Conservation (phyloP, 37 sponge, comb jelly and placozoan genomes). For the Lycopodina hypogea region DNA sequence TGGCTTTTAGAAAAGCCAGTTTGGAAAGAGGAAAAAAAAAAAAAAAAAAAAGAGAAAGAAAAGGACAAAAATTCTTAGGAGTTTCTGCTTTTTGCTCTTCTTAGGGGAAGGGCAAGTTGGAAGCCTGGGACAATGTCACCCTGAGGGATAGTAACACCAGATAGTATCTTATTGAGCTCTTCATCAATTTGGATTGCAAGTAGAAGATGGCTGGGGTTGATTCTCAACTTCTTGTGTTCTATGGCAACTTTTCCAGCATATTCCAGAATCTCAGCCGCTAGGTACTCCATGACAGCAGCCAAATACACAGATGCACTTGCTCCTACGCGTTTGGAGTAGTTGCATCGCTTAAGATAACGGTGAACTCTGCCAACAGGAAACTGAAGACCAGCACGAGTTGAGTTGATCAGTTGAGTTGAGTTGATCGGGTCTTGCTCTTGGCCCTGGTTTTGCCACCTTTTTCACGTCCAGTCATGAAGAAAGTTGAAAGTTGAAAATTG, state of each 20-base stretch:
- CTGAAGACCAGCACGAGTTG: conserved; percentile 95
- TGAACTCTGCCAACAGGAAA: conserved; percentile 99
- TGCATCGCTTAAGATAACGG: conserved; percentile 85
- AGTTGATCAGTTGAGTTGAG: no score
- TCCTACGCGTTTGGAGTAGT: conserved; percentile 93
- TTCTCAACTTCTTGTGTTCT: conserved; percentile 99
- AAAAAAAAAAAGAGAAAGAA: no score
- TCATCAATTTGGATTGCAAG: conserved; percentile 98
- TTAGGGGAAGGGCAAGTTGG: conserved; percentile 97
- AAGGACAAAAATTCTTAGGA: conserved; percentile 38
- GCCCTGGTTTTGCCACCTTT: conserved; percentile 96
- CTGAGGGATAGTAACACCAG: conserved; percentile 96
- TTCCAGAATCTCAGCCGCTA: conserved; percentile 99
- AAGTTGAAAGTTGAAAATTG: not conserved
- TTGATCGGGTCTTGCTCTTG: conserved; percentile 94
- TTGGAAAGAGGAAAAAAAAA: no score
- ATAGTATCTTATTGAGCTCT: conserved; percentile 98
- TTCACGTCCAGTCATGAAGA: conserved; percentile 98
- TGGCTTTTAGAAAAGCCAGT: conserved; percentile 75
- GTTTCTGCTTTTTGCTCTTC: conserved; percentile 85
- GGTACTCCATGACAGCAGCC: conserved; percentile 99
- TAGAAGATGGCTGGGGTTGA: conserved; percentile 98
- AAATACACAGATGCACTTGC: conserved; percentile 99
- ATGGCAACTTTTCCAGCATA: conserved; percentile 99
- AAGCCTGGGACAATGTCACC: conserved; percentile 99